Evolutionary conservation across 2,888 invertebrate species (phyloP).

Genomic region (Morpho deidamia): DNA sequence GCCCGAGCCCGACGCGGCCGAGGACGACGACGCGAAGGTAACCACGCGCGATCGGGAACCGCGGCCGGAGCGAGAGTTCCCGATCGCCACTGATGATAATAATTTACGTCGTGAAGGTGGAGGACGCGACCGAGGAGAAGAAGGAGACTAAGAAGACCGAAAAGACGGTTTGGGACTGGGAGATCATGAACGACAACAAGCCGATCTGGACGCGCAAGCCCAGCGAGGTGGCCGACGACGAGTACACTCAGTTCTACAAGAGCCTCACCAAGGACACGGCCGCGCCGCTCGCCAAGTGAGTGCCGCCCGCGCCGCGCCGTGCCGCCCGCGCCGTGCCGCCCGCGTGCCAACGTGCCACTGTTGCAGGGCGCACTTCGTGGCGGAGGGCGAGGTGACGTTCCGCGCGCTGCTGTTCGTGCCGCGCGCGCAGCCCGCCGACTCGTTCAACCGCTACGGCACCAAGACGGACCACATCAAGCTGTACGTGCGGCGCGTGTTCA

Average conservation of each 20-base stretch:
- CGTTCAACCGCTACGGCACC: constrained; percentile 97
- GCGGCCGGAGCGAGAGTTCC: not conserved
- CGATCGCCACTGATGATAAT: constrained; percentile 15
- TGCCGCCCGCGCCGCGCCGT: no score
- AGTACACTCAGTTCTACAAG: constrained; percentile 97
- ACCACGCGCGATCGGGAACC: constrained; percentile 56
- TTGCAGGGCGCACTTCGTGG: constrained; percentile 90
- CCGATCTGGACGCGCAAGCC: constrained; percentile 99
- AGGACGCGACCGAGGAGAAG: constrained; percentile 81
- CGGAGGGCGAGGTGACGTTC: constrained; percentile 99
- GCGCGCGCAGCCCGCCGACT: constrained; percentile 92
- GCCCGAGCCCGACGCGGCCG: constrained; percentile 23
- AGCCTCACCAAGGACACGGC: constrained; percentile 93
- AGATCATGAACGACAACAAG: constrained; percentile 96
- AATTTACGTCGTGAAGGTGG: constrained; percentile 70
- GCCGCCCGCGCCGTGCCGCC: no score
- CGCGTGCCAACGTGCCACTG: no score
- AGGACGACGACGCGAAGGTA: constrained; percentile 39
- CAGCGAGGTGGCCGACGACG: constrained; percentile 88
- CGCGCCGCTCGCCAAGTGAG: constrained; percentile 82
- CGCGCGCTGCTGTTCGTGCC: constrained; percentile 97
- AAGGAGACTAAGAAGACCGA: constrained; percentile 91
- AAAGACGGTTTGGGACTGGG: constrained; percentile 99
- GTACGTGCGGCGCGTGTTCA: constrained; percentile 98
- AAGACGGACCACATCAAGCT: constrained; percentile 97